Conservation (phyloP, 2,888 invertebrate species). For the Caenorhabditis afra region DNA sequence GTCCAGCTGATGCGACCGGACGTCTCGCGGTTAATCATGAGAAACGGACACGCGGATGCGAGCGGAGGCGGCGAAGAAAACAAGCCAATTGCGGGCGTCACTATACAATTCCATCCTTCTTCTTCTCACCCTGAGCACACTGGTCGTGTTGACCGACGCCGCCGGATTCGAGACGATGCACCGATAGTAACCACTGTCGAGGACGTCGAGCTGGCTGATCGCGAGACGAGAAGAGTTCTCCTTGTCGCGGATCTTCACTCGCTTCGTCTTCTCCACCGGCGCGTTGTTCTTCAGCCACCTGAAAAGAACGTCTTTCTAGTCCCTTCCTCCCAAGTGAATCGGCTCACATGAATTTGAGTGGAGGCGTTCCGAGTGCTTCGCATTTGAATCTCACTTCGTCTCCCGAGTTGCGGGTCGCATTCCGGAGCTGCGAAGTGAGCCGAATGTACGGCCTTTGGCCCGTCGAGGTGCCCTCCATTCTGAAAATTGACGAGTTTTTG, state of each 20-base stretch:
- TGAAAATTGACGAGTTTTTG: conserved; percentile 37
- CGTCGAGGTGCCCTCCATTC: conserved; percentile 78
- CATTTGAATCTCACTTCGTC: conserved; percentile 78
- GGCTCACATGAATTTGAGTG: conserved; percentile 77
- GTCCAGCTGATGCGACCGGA: conserved; percentile 34
- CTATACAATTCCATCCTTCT: conserved; percentile 8
- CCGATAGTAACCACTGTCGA: conserved; percentile 79
- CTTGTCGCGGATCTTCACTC: conserved; percentile 70
- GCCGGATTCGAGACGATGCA: conserved; percentile 78
- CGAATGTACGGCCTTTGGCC: conserved; percentile 79
- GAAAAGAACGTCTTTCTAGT: conserved; percentile 7
- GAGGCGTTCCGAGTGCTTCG: conserved; percentile 79
- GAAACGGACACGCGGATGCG: conserved; percentile 17
- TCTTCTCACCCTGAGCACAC: conserved; percentile 75
- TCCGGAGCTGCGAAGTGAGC: conserved; percentile 74
- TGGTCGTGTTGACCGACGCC: conserved; percentile 79
- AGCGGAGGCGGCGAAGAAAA: conserved; percentile 9
- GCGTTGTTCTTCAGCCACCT: conserved; percentile 74
- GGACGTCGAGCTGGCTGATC: conserved; percentile 77
- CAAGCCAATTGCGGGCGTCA: conserved; percentile 16
- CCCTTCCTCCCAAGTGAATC: conserved; percentile 6
- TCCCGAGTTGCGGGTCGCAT: conserved; percentile 75
- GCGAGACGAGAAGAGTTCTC: conserved; percentile 77
- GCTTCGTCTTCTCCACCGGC: conserved; percentile 78
- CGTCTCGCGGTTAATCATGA: conserved; percentile 35